These are phyloP conservation scores for Acanthaster planci DNA, from an alignment of 35 echinoderm and acorn worm genomes.

Conservation along the genomic window DNA sequence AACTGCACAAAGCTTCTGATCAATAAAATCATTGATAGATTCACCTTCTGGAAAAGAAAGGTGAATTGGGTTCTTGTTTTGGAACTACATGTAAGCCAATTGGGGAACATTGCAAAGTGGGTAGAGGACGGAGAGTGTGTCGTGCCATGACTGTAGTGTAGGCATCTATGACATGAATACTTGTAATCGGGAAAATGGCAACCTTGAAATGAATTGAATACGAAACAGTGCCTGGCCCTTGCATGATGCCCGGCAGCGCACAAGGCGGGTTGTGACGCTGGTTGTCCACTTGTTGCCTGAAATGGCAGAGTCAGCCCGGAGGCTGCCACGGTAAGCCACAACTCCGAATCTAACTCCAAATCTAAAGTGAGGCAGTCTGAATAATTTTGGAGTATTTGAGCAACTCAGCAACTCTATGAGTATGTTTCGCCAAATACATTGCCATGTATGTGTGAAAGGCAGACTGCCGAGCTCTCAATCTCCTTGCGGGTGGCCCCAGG, in stretches of 20 bases:
- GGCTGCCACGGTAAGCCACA: not conserved
- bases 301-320: not conserved
- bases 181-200: not conserved
- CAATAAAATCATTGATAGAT: conserved; percentile 19
- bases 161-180: not conserved
- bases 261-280: not conserved
- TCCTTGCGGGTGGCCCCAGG: not conserved
- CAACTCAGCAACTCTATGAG: not conserved
- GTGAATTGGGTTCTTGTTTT: no score
- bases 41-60: not conserved
- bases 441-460: conserved; percentile 32
- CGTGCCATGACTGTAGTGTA: not conserved
- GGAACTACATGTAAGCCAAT: no score
- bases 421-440: conserved; percentile 13
- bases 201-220: not conserved
- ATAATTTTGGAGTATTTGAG: conserved; percentile 8
- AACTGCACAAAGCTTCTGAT: no score
- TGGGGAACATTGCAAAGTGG: no score
- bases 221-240: not conserved
- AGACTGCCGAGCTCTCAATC: conserved; percentile 14
- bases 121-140: no score
- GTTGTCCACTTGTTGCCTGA: not conserved
- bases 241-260: not conserved
- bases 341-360: not conserved
- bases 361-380: not conserved